Conservation (phyloP, 2,113 vertebrate genomes). For the Upupa epops region DNA sequence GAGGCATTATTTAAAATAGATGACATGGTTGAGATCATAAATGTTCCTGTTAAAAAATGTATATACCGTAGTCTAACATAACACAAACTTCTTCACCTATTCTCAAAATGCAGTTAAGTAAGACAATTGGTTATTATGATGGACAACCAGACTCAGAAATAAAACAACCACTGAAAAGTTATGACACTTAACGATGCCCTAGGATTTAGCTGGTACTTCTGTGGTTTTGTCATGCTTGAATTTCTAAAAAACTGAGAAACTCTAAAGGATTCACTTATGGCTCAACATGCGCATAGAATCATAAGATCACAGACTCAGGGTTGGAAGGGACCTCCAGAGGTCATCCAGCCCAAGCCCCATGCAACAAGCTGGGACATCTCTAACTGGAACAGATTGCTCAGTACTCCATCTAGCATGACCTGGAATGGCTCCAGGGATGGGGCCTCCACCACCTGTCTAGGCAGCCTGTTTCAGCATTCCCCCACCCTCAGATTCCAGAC, state of each 20-base stretch:
- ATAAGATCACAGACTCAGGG: too few relatives aligned
- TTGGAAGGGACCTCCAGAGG: too few relatives aligned
- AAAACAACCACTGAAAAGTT: background rate
- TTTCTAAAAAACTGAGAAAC: background rate
- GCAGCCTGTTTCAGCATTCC: too few relatives aligned
- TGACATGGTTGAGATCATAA: background rate
- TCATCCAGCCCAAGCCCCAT: too few relatives aligned
- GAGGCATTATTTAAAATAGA: background rate
- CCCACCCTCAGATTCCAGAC: too few relatives aligned
- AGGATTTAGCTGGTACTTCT: background rate
- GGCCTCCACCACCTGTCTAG: too few relatives aligned
- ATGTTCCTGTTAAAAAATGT: background rate
- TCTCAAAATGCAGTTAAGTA: background rate
- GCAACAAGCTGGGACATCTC: too few relatives aligned
- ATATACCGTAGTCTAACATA: rapidly evolving
- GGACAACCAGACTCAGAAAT: background rate
- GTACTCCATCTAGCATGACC: too few relatives aligned
- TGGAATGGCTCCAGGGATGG: too few relatives aligned
- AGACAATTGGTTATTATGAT: background rate
- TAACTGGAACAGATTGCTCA: too few relatives aligned
- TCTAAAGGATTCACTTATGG: background rate
- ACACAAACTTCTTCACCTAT: background rate
- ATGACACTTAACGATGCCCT: background rate
- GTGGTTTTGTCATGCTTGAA: background rate
- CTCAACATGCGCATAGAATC: background rate